These are phyloP conservation scores for Oreonectes daqikongensis DNA, from an alignment of 2,797 vertebrate species.

Conservation along the genomic window DNA sequence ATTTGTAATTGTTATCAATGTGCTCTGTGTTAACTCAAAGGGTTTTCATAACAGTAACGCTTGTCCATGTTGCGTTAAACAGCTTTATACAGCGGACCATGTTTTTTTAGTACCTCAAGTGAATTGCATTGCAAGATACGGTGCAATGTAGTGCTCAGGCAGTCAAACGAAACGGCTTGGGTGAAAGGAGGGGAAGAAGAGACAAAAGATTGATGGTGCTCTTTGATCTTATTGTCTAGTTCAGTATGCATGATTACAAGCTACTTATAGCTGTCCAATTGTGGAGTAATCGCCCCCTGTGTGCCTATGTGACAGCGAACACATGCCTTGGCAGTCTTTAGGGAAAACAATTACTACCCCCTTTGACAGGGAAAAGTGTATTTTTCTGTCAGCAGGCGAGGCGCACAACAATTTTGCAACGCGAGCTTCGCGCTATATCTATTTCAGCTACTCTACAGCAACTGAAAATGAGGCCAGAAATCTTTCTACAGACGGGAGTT, in stretches of 20 bases:
- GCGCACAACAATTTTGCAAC: slow-evolving; percentile 70
- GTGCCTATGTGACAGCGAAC: slow-evolving; percentile 72
- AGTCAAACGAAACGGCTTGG: slow-evolving; percentile 10
- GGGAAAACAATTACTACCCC: slow-evolving; percentile 66
- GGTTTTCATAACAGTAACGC: no score
- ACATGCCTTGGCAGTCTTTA: slow-evolving; percentile 67
- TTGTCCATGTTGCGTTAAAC: no score
- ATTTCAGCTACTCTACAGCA: slow-evolving; percentile 45
- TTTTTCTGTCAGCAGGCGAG: slow-evolving; percentile 66
- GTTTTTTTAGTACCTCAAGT: not conserved
- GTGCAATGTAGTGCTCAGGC: not conserved
- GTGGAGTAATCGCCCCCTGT: slow-evolving; percentile 72
- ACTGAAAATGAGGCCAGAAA: slow-evolving; percentile 48
- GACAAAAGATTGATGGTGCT: slow-evolving; percentile 70
- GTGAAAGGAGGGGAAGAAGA: slow-evolving; percentile 56
- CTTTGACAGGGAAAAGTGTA: slow-evolving; percentile 63
- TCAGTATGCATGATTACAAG: slow-evolving; percentile 72
- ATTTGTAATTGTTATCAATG: no score
- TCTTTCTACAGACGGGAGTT: slow-evolving; percentile 40
- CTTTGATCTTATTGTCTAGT: slow-evolving; percentile 78
- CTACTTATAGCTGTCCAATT: slow-evolving; percentile 71
- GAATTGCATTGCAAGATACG: not conserved
- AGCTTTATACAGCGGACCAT: not conserved
- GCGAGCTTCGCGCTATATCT: slow-evolving; percentile 65
- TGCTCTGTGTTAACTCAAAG: no score